These are phyloP conservation scores for Nymphalis io DNA, from an alignment of 1,140 invertebrate species.

Conservation along the genomic window DNA sequence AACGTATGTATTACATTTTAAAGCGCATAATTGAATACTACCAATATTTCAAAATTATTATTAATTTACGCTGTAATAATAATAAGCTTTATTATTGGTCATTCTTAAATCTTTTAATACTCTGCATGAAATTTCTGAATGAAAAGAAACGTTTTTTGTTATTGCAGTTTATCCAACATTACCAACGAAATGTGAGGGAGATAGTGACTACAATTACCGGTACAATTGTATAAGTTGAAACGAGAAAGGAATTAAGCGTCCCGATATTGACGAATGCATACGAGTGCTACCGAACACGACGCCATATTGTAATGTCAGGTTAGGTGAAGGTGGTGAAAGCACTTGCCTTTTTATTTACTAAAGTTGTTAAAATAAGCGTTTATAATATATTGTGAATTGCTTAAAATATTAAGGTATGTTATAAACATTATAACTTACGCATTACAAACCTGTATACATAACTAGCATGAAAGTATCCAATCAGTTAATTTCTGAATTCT, in stretches of 20 bases:
- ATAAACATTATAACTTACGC: constrained; percentile 16
- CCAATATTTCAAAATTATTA: too few relatives aligned
- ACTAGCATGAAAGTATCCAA: constrained; percentile 17
- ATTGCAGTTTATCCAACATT: constrained; percentile 7
- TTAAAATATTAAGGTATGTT: constrained; percentile 52
- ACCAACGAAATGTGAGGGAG: constrained; percentile 16
- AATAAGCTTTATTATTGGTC: too few relatives aligned
- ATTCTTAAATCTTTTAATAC: too few relatives aligned
- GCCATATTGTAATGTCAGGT: constrained; percentile 77
- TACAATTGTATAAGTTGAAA: constrained; percentile 22
- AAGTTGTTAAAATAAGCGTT: constrained; percentile 46
- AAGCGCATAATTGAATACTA: too few relatives aligned
- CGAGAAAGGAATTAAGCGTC: constrained; percentile 41
- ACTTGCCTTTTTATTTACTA: constrained; percentile 49
- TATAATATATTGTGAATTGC: constrained; percentile 42
- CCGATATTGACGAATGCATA: constrained; percentile 40
- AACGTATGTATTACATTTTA: too few relatives aligned
- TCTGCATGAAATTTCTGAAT: too few relatives aligned
- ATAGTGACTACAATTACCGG: neutral
- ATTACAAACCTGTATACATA: neutral
- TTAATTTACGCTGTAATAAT: too few relatives aligned
- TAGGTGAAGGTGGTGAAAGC: constrained; percentile 60
- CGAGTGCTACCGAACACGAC: constrained; percentile 55
- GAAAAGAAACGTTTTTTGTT: constrained; percentile 34
- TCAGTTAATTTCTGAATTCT: constrained; percentile 40